Base-by-base conservation (phyloP, 2,888 invertebrate species). In the Oscheius sp. region DNA sequence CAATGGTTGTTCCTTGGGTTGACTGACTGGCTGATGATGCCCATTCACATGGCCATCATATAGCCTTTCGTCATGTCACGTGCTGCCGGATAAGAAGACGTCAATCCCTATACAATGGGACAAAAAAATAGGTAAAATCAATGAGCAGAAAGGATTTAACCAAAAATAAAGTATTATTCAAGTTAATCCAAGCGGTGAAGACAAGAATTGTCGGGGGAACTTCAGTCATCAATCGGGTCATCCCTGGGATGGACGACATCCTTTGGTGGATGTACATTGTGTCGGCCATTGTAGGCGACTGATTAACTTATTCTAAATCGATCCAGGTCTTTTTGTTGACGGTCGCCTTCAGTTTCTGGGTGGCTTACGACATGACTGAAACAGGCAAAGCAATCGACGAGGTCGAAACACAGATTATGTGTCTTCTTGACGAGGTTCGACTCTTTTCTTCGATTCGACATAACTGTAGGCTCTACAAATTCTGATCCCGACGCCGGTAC, bases 41-140 rank as follows among this genome's bases (percentile, higher is more conserved):
- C 43, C 43, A 61, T 61, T 61, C 61, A 61, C 27, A 9, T n/a
- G n/a, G 41, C 59, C 35, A 29, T 61, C 55, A 55, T 55, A 55
- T 55, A 23, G 23, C 25, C 49, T 13, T 49, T 21, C 49, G 49
- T 49, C 21, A 21, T 13, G 49, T 49, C 49, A 49, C 49, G 49
- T 49, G 49, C n/a, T n/a, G n/a, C 35, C 5, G 35, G 35, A 35
- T 35, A 35, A 35, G 35, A 9, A 35, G 35, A 35, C 35, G 35
- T 35, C 35, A 35, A 9, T 9, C 9, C 35, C 5, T 9, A 35
- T 9, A 35, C 35, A 35, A 35, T 35, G 35, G 35, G 35, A 9
- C 35, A 35, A 9, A 35, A 35, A 35, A 35, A 35, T 3, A 49
- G 49, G 21, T 49, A 49, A 49, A 45, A 49, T 13, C 16, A 49